phyloP scores from a whole-genome alignment of 2,113 vertebrate genomes.

The Pithys albifrons region DNA sequence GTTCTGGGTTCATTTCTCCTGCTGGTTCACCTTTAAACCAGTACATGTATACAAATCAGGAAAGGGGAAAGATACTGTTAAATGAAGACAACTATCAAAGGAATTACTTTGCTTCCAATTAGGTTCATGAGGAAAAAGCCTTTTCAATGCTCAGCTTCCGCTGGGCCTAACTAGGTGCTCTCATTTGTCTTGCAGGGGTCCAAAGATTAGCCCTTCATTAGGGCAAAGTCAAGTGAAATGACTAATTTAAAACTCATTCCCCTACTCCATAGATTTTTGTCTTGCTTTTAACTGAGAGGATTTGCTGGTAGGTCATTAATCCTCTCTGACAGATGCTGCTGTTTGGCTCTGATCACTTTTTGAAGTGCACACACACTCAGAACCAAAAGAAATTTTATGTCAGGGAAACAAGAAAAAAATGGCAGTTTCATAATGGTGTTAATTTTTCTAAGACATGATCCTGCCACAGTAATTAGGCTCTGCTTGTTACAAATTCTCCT shows the following conservation, averaged over 20 bases:
- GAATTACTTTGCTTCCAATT: conserved; percentile 50
- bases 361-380: background rate
- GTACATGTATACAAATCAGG: conserved; percentile 25
- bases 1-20: no score
- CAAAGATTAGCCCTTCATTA: conserved; percentile 57
- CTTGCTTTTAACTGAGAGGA: conserved; percentile 57
- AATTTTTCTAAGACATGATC: background rate
- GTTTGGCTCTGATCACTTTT: conserved; percentile 49
- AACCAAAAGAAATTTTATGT: background rate
- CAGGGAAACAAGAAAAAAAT: conserved; percentile 8
- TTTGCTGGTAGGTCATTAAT: conserved; percentile 39
- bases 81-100: conserved; percentile 59
- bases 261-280: conserved; percentile 27
- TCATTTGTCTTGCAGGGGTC: conserved; percentile 49
- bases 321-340: conserved; percentile 52
- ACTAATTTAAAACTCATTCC: conserved; percentile 62
- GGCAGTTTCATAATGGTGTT: background rate
- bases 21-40: no score
- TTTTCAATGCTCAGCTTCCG: conserved; percentile 36
- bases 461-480: background rate
- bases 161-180: conserved; percentile 31
- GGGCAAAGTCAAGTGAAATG: conserved; percentile 38
- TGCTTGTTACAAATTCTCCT: background rate
- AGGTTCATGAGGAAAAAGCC: conserved; percentile 29
- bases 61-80: conserved; percentile 34